Percentiles rank a stretch among this genome's conserved stretches.
Conservation (phyloP, 2,888 invertebrate genomes). For the Crioceris asparagi region DNA sequence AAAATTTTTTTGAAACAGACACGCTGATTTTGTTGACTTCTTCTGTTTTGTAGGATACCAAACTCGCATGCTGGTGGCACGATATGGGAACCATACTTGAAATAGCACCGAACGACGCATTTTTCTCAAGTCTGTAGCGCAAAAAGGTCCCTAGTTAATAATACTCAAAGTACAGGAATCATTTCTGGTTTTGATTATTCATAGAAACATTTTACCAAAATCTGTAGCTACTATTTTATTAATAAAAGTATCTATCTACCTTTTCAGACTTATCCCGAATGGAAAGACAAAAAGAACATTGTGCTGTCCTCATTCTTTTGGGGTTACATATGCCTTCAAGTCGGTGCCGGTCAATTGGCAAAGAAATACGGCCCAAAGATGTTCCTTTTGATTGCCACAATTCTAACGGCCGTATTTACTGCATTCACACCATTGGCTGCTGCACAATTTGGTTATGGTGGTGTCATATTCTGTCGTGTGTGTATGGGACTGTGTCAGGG, state of each 20-base stretch:
- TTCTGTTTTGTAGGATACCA: no score
- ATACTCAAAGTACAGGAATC: no score
- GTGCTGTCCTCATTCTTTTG: conserved; percentile 68
- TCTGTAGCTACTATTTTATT: not conserved
- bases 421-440: conserved; percentile 58
- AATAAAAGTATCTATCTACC: not conserved
- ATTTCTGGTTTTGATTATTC: no score
- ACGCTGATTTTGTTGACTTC: no score
- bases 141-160: no score
- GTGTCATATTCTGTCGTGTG: conserved; percentile 54
- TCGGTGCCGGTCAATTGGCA: conserved; percentile 60
- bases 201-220: not conserved
- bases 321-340: conserved; percentile 65
- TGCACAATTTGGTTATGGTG: conserved; percentile 45
- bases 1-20: no score
- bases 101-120: no score
- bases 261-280: conserved; percentile 19
- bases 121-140: no score
- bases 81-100: no score
- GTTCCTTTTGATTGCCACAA: conserved; percentile 47
- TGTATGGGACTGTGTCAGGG: conserved; percentile 66
- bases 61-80: no score
- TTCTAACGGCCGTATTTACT: conserved; percentile 52
- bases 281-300: conserved; percentile 24
- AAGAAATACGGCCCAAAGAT: conserved; percentile 63